Evolutionary conservation across 2,797 vertebrate genomes (phyloP).

Genomic region (Anisognathus igniventris): DNA sequence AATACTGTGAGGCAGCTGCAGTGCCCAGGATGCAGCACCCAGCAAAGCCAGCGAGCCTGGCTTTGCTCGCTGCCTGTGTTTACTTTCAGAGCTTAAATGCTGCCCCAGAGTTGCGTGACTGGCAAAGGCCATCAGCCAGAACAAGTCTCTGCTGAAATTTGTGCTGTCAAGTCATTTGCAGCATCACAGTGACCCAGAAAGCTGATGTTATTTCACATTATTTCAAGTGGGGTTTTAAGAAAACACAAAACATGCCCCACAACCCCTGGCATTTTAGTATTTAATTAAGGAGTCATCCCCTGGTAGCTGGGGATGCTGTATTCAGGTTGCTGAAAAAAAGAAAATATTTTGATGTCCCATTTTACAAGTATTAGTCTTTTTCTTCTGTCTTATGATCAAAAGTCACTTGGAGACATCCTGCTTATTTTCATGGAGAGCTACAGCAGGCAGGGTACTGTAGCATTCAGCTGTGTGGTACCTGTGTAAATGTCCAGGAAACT

Average conservation of each 20-base stretch:
- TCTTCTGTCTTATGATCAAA: neutral
- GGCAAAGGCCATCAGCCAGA: neutral
- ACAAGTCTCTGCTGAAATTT: neutral
- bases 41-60: neutral
- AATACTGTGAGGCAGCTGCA: neutral
- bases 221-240: neutral
- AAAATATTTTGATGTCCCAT: neutral
- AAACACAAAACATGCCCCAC: neutral
- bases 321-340: neutral
- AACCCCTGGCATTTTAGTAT: neutral
- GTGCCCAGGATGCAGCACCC: fast-evolving
- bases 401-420: neutral
- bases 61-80: neutral
- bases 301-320: neutral
- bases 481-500: neutral
- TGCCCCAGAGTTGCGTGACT: neutral
- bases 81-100: neutral
- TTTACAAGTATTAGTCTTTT: neutral
- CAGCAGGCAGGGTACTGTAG: neutral
- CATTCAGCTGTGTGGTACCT: neutral
- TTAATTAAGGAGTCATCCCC: neutral
- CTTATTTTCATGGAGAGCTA: neutral
- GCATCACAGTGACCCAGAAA: neutral
- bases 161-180: neutral
- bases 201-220: neutral